Percentiles rank a stretch among this genome's conserved stretches.
These are phyloP conservation scores for Sebastes nivosus DNA, from an alignment of 2,797 vertebrate species.

Conservation along the genomic window DNA sequence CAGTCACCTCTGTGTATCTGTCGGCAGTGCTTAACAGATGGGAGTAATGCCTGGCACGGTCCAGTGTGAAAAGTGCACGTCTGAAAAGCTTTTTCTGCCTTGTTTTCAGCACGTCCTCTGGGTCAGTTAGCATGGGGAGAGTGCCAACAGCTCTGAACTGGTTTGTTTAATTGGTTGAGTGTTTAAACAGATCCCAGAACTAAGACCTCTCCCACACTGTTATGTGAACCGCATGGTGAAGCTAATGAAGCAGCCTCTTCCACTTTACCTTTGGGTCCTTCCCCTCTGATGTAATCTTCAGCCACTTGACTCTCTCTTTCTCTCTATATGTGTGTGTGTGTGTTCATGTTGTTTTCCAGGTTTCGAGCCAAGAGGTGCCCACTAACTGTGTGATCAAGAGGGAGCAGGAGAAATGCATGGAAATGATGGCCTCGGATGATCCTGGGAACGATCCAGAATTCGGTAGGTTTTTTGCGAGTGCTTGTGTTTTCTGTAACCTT, in stretches of 20 bases:
- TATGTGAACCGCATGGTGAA: conserved; percentile 1
- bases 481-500: background rate
- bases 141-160: conserved; percentile 17
- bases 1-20: background rate
- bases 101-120: conserved; percentile 12
- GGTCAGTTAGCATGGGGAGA: conserved; percentile 13
- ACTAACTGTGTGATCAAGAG: conserved; percentile 75
- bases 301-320: conserved; percentile 10
- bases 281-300: conserved; percentile 6
- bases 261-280: conserved; percentile 24
- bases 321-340: background rate
- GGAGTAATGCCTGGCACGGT: background rate
- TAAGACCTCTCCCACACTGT: conserved; percentile 32
- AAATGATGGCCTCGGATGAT: conserved; percentile 62
- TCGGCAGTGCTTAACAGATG: background rate
- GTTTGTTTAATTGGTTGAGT: conserved; percentile 39
- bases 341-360: conserved; percentile 36
- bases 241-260: conserved; percentile 41
- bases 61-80: conserved; percentile 13
- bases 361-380: conserved; percentile 52
- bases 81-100: conserved; percentile 20
- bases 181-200: conserved; percentile 43
- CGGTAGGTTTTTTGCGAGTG: conserved; percentile 37
- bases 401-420: conserved; percentile 75
- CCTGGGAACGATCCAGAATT: conserved; percentile 41